Percentiles rank a stretch among this genome's conserved stretches.
These are phyloP conservation scores for Momotus momota DNA, from an alignment of 2,797 vertebrate species.

Conservation along the genomic window DNA sequence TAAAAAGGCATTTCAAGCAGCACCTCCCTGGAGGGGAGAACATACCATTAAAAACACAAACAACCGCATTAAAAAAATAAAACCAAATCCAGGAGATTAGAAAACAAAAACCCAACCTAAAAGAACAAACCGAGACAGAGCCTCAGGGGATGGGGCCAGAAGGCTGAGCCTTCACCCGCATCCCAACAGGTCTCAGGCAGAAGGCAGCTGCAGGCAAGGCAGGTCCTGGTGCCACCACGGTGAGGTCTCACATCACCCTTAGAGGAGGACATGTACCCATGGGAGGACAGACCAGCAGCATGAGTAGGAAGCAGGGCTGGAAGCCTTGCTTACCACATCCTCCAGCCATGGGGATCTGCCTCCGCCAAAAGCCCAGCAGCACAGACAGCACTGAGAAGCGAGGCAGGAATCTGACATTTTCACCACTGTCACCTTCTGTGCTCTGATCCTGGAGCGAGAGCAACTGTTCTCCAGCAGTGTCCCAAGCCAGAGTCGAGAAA, in stretches of 20 bases:
- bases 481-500: not conserved
- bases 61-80: constrained; percentile 30
- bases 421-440: not conserved
- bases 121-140: not conserved
- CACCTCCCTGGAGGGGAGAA: not conserved
- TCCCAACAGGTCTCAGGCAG: rapidly evolving
- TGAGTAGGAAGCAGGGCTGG: not conserved
- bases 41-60: constrained; percentile 33
- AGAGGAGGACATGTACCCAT: not conserved
- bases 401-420: not conserved
- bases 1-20: constrained; percentile 10
- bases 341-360: not conserved
- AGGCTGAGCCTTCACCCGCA: not conserved
- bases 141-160: not conserved
- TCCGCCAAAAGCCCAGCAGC: not conserved
- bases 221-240: not conserved
- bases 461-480: not conserved
- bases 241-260: not conserved
- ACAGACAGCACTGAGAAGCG: rapidly evolving
- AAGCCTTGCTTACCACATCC: not conserved
- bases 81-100: constrained; percentile 23
- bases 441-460: not conserved
- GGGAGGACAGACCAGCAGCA: not conserved
- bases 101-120: not conserved
- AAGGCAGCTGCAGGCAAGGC: not conserved